phyloP scores from a whole-genome alignment of 2,888 invertebrate genomes.

The Galerucella nymphaeae region DNA sequence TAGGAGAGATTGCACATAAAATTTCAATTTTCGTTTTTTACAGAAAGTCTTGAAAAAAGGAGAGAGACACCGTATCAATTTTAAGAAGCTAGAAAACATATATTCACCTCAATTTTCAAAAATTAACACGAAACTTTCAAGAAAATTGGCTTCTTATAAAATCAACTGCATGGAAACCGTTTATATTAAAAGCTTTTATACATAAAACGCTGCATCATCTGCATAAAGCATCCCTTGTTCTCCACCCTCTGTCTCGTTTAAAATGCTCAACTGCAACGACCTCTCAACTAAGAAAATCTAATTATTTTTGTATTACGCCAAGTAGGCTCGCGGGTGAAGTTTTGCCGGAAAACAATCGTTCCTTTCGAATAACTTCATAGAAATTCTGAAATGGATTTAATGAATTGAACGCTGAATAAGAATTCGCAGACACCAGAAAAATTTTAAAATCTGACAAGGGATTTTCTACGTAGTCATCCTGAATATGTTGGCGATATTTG shows the following conservation, averaged over 20 bases:
- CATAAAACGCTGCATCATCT: constrained; percentile 9
- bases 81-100: no score
- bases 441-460: background rate
- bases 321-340: constrained; percentile 49
- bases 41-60: no score
- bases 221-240: constrained; percentile 10
- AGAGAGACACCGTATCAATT: no score
- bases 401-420: constrained; percentile 35
- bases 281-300: constrained; percentile 46
- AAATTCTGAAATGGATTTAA: constrained; percentile 33
- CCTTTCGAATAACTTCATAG: constrained; percentile 19
- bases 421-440: constrained; percentile 14
- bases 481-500: background rate
- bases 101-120: background rate
- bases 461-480: background rate
- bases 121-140: background rate
- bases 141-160: background rate
- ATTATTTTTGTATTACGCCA: constrained; percentile 52
- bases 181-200: constrained; percentile 2
- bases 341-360: constrained; percentile 37
- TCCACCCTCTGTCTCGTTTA: constrained; percentile 22
- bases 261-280: constrained; percentile 35
- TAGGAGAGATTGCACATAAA: no score
- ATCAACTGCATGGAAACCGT: background rate
- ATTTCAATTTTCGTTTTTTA: no score